A percentile compares a stretch with the other conserved stretches of the same genome.
phyloP scores from a whole-genome alignment of 2,113 vertebrate genomes.

The Scytalopus superciliaris region DNA sequence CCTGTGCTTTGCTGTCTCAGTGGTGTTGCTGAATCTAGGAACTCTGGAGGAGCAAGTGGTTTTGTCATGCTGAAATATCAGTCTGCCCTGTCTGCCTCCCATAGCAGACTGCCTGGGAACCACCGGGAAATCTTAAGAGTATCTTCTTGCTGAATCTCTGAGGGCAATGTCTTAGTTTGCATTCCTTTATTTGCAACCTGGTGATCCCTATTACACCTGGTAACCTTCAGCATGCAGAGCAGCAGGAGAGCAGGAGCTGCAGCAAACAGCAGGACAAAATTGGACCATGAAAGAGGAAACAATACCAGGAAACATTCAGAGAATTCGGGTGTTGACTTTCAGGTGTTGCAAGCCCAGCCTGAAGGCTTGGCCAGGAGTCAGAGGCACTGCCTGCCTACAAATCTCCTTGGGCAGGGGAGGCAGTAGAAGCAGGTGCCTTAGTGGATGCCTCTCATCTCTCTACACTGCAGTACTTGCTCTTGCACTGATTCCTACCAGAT shows the following conservation, averaged over 20 bases:
- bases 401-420: background rate
- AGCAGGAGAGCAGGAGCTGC: background rate
- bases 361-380: background rate
- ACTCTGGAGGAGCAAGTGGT: background rate
- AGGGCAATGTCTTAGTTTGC: background rate
- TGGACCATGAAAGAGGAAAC: background rate
- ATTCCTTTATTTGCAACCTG: background rate
- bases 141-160: background rate
- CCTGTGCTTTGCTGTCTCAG: background rate
- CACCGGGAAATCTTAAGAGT: background rate
- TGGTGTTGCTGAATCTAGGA: background rate
- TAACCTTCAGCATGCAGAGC: background rate
- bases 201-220: background rate
- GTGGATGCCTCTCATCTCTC: background rate
- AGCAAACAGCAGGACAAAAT: rapidly evolving
- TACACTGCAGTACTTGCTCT: background rate
- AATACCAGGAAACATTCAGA: background rate
- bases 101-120: background rate
- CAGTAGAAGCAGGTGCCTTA: background rate
- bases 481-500: background rate
- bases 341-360: background rate
- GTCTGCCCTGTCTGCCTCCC: background rate
- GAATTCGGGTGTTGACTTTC: background rate
- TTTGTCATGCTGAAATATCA: background rate
- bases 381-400: background rate